Percentiles rank a stretch among this genome's conserved stretches.
Evolutionary conservation across 2,113 vertebrate species (phyloP).

Genomic region (Meriones unguiculatus): DNA sequence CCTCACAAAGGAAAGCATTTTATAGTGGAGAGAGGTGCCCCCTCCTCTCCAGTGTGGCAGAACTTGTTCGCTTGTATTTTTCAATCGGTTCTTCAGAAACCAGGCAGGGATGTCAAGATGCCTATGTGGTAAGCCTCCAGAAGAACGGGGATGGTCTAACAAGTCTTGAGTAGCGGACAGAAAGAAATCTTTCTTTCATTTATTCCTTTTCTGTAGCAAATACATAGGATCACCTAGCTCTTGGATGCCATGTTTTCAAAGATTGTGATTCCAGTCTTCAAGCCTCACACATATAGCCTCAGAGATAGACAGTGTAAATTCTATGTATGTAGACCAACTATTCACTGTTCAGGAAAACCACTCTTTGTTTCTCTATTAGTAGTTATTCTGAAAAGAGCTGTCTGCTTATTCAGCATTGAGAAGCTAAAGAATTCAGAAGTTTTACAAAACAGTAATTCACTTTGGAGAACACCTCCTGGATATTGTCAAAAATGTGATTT

Average conservation of each 20-base stretch:
- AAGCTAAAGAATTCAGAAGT: conserved; percentile 49
- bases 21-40: not conserved
- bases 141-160: not conserved
- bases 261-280: conserved; percentile 24
- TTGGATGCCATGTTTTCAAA: not conserved
- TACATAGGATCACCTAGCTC: not conserved
- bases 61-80: conserved; percentile 2
- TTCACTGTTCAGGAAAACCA: not conserved
- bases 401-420: conserved; percentile 9
- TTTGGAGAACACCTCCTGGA: not conserved
- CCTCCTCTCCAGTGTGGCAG: not conserved
- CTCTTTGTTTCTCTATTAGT: conserved; percentile 2
- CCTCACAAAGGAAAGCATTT: conserved; percentile 45
- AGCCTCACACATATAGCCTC: not conserved
- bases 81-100: conserved; percentile 39
- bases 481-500: not conserved
- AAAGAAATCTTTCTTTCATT: not conserved
- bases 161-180: not conserved
- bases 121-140: not conserved
- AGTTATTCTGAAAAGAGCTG: conserved; percentile 37
- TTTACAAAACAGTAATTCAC: conserved; percentile 27
- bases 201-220: not conserved
- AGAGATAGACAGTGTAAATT: not conserved
- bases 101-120: conserved; percentile 38
- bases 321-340: not conserved